Conservation (phyloP, 2,113 vertebrate species). For the Brachypteracias leptosomus region DNA sequence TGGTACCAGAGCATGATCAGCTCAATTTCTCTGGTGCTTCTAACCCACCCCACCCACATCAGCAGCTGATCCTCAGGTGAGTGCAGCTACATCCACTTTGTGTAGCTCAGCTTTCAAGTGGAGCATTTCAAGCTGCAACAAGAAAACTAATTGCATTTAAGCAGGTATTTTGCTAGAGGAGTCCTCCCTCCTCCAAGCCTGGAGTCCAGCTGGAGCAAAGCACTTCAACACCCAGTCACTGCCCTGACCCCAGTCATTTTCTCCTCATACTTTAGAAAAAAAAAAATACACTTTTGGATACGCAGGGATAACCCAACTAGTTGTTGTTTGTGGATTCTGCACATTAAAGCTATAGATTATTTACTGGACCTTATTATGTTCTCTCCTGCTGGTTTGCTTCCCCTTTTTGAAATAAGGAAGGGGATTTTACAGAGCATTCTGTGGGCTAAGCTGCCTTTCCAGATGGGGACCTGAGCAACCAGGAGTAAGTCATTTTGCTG, state of each 20-base stretch:
- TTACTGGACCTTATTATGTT: background rate
- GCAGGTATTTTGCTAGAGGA: background rate
- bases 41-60: background rate
- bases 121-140: background rate
- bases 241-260: rapidly evolving
- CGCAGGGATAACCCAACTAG: background rate
- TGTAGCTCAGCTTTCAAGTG: background rate
- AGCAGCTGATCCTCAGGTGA: background rate
- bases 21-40: background rate
- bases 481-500: background rate
- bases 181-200: background rate
- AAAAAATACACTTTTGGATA: background rate
- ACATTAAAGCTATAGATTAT: background rate
- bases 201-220: rapidly evolving
- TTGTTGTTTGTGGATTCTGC: rapidly evolving
- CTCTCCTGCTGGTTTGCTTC: background rate
- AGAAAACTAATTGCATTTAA: background rate
- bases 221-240: too few species aligned
- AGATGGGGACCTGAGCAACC: background rate
- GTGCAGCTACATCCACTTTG: background rate
- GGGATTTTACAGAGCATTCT: background rate
- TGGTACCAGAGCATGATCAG: rapidly evolving
- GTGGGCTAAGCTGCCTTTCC: background rate
- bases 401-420: background rate
- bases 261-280: background rate